Evolutionary conservation across 2,888 invertebrate genomes (phyloP).

Genomic region (Eucriotettix oculatus): DNA sequence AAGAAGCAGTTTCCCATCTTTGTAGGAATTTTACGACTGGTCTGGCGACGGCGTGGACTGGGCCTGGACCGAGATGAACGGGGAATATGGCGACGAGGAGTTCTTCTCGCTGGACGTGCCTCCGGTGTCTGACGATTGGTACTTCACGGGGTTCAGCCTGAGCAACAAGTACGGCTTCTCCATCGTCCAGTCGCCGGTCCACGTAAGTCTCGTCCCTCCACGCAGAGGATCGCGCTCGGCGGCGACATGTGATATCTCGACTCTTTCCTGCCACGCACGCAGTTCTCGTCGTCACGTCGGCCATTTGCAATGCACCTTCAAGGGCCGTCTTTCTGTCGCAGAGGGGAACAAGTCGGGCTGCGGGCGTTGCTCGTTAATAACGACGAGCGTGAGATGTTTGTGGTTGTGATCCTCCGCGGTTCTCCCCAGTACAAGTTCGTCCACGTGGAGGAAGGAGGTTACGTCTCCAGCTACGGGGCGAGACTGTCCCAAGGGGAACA

Average conservation of each 20-base stretch:
- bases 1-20: too few species aligned
- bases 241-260: too few species aligned
- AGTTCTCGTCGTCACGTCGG: slow-evolving; percentile 25
- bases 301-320: slow-evolving; percentile 34
- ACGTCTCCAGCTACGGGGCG: slow-evolving; percentile 30
- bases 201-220: too few species aligned
- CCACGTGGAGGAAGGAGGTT: slow-evolving; percentile 29
- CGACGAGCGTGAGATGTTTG: slow-evolving; percentile 20
- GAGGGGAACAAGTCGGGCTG: slow-evolving; percentile 32
- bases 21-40: slow-evolving; percentile 26
- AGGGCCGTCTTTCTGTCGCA: slow-evolving; percentile 26
- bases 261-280: background rate
- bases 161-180: slow-evolving; percentile 32
- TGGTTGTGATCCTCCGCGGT: slow-evolving; percentile 27
- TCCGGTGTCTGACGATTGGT: slow-evolving; percentile 28
- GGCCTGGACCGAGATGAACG: slow-evolving; percentile 24
- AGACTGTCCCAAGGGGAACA: slow-evolving; percentile 29
- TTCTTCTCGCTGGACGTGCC: slow-evolving; percentile 23
- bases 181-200: slow-evolving; percentile 26
- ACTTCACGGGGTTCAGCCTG: slow-evolving; percentile 32
- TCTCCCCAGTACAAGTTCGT: slow-evolving; percentile 32
- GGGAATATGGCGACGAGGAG: slow-evolving; percentile 24
- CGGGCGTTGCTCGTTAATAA: slow-evolving; percentile 22
- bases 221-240: too few species aligned
- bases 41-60: slow-evolving; percentile 22